Evolutionary conservation across 2,797 vertebrate genomes (phyloP).

Genomic region (Urocyon cinereoargenteus): DNA sequence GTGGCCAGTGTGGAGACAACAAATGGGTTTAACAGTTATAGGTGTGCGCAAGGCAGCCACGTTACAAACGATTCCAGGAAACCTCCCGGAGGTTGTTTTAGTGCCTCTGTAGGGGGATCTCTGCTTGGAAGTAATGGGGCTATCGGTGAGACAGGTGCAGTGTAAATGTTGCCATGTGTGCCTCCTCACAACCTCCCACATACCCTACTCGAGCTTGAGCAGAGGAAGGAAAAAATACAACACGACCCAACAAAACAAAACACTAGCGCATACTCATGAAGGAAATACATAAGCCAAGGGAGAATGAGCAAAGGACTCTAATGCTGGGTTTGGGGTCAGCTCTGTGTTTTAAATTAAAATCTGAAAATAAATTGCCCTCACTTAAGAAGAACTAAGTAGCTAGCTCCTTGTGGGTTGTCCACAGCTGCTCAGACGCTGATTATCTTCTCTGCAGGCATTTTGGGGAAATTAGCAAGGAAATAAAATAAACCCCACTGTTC

Average conservation of each 20-base stretch:
- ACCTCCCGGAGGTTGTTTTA: not conserved
- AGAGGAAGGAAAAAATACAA: not conserved
- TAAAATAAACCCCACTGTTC: slow-evolving; percentile 69
- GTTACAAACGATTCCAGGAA: not conserved
- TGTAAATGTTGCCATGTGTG: not conserved
- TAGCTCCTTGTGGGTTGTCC: slow-evolving; percentile 33
- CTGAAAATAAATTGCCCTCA: slow-evolving; percentile 71
- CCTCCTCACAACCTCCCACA: not conserved
- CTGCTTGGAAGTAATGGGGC: not conserved
- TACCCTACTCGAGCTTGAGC: not conserved
- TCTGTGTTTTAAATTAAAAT: slow-evolving; percentile 70
- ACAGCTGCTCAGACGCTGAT: slow-evolving; percentile 47
- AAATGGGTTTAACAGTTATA: not conserved
- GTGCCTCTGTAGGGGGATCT: not conserved
- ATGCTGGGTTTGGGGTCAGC: slow-evolving; percentile 62
- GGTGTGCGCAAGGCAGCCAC: not conserved
- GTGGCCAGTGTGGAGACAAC: not conserved
- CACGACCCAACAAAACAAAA: not conserved
- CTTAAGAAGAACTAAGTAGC: slow-evolving; percentile 44
- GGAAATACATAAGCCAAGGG: not conserved
- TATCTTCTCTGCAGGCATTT: slow-evolving; percentile 57
- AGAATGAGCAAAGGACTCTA: slow-evolving; percentile 59
- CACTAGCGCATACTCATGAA: not conserved
- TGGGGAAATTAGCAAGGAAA: slow-evolving; percentile 64
- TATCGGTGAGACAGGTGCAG: slow-evolving; percentile 64